phyloP scores from a whole-genome alignment of 92 coral and sea anemone species.

The Galaxea fascicularis region DNA sequence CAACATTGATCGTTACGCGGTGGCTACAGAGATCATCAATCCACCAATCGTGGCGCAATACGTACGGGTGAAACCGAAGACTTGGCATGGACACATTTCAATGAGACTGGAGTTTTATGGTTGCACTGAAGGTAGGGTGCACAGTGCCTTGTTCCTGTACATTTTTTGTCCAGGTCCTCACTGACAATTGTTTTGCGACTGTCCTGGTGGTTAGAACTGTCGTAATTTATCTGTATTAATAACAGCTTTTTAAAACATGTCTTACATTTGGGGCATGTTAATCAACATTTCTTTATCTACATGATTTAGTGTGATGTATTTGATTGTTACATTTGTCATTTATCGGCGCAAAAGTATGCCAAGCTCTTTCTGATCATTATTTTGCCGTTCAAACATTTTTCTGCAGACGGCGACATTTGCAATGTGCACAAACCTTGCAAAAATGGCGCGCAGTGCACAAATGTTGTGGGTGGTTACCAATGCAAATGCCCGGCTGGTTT shows the following conservation, averaged over 20 bases:
- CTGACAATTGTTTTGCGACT: too few relatives aligned
- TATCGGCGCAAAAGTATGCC: neutral
- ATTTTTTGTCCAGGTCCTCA: too few relatives aligned
- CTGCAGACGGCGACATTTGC: conserved; percentile 43
- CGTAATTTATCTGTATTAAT: too few relatives aligned
- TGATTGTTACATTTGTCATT: too few relatives aligned
- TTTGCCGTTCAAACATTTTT: neutral
- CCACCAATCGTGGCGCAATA: conserved; percentile 60
- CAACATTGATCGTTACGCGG: conserved; percentile 38
- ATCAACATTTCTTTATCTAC: too few relatives aligned
- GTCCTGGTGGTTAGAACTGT: too few relatives aligned
- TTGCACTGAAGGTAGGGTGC: conserved; percentile 56
- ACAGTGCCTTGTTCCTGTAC: too few relatives aligned
- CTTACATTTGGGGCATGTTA: too few relatives aligned
- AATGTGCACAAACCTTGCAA: conserved; percentile 44
- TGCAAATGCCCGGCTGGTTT: conserved; percentile 36
- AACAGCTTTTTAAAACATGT: too few relatives aligned
- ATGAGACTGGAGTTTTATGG: conserved; percentile 71
- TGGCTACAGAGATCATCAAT: conserved; percentile 34
- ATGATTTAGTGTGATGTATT: too few relatives aligned
- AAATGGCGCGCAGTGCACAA: conserved; percentile 45
- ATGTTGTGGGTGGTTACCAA: conserved; percentile 38
- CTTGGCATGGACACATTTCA: conserved; percentile 45
- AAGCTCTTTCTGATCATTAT: neutral
- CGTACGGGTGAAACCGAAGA: conserved; percentile 45